phyloP scores from a whole-genome alignment of 2,797 vertebrate genomes.

The Fistularia tabacaria region DNA sequence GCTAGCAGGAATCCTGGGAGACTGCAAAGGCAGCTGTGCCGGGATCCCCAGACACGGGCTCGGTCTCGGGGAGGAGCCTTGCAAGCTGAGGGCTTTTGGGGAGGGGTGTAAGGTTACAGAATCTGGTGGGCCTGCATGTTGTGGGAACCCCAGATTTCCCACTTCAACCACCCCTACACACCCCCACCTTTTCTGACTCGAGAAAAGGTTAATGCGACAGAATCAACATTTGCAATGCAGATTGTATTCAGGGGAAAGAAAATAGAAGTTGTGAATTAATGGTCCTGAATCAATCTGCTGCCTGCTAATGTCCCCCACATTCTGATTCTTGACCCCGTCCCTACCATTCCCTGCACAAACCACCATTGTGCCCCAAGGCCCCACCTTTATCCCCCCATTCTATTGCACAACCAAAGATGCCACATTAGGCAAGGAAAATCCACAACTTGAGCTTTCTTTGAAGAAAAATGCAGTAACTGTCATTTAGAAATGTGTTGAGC shows the following conservation, averaged over 20 bases:
- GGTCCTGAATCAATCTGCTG: conserved; percentile 81
- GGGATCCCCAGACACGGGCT: conserved; percentile 62
- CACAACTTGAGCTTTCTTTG: conserved; percentile 70
- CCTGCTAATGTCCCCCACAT: conserved; percentile 82
- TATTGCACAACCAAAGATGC: conserved; percentile 63
- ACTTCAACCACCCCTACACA: conserved; percentile 16
- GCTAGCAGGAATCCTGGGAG: conserved; percentile 70
- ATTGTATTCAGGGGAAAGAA: conserved; percentile 70
- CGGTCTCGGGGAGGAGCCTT: conserved; percentile 56
- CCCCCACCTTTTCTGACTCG: conserved; percentile 65
- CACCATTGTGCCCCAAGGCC: conserved; percentile 62
- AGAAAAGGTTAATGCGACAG: conserved; percentile 70
- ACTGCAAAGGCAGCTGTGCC: conserved; percentile 73
- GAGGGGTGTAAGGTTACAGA: conserved; percentile 54
- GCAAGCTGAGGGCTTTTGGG: conserved; percentile 14
- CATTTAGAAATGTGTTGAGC: conserved; percentile 78
- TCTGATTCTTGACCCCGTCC: conserved; percentile 82
- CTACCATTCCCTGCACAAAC: conserved; percentile 68
- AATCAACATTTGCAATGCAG: conserved; percentile 82
- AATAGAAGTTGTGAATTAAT: conserved; percentile 74
- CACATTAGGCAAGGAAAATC: conserved; percentile 77
- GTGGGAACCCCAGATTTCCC: conserved; percentile 65
- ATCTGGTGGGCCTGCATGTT: conserved; percentile 66
- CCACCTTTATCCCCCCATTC: conserved; percentile 50
- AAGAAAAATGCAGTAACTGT: conserved; percentile 67